These are phyloP conservation scores for Characodon lateralis DNA, from an alignment of 2,797 vertebrate genomes.

Conservation along the genomic window DNA sequence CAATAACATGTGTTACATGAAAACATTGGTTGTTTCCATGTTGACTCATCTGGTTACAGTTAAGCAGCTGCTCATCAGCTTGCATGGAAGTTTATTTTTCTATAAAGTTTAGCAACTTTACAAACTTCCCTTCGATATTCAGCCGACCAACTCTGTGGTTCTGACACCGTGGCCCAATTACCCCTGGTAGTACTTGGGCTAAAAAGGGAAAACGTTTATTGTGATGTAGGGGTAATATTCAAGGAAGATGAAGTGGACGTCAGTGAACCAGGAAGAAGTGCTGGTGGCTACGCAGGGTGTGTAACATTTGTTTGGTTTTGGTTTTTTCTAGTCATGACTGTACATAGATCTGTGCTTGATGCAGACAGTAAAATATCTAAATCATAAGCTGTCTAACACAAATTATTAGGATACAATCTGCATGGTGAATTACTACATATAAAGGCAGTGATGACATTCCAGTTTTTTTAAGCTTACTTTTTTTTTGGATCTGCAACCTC, in stretches of 20 bases:
- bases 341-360: neutral
- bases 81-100: neutral
- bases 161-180: no score
- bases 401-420: neutral
- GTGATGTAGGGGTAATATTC: no score
- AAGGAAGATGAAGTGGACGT: neutral
- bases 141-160: neutral
- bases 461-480: neutral
- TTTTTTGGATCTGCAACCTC: neutral
- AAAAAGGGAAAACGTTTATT: no score
- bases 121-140: neutral
- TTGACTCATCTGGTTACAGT: neutral
- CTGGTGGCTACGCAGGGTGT: no score
- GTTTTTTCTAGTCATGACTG: neutral
- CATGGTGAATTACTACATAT: neutral
- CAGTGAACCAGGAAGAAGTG: neutral
- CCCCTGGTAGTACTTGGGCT: no score
- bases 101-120: neutral
- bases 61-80: neutral
- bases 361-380: neutral
- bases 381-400: neutral
- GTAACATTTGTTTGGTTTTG: neutral
- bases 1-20: neutral
- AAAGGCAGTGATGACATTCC: neutral
- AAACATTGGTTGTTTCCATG: neutral